Evolutionary conservation across 2,888 invertebrate genomes (phyloP).

Genomic region (Tipula helvola): DNA sequence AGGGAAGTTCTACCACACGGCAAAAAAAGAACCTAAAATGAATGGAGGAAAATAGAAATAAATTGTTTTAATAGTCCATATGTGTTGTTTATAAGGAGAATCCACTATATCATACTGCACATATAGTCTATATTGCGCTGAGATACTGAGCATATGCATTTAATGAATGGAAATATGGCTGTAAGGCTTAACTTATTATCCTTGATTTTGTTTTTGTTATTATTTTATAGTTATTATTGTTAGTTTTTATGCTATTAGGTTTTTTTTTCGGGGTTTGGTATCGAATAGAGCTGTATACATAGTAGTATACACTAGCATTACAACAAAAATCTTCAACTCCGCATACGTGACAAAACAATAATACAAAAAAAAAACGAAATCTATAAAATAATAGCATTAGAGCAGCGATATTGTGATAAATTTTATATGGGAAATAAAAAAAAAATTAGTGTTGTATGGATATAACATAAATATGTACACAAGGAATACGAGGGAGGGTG

Average conservation of each 20-base stretch:
- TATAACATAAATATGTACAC: neutral
- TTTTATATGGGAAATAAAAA: neutral
- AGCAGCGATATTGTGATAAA: conserved; percentile 4
- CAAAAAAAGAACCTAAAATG: no score
- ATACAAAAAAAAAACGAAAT: neutral
- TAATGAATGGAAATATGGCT: neutral
- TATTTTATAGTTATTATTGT: neutral
- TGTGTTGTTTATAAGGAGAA: neutral
- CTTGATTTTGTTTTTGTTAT: neutral
- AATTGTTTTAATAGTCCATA: neutral
- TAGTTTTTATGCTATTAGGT: neutral
- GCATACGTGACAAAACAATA: neutral
- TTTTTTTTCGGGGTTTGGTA: neutral
- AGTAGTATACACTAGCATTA: neutral
- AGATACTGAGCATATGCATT: neutral
- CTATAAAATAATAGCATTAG: neutral
- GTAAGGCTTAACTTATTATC: neutral
- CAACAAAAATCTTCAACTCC: neutral
- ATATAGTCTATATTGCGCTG: neutral
- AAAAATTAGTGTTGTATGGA: neutral
- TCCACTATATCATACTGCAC: neutral
- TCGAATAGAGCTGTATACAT: neutral
- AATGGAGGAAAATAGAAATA: neutral
- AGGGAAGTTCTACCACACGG: neutral
- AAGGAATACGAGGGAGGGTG: neutral